Base-by-base conservation (phyloP, 1,140 invertebrate genomes). In the Pygmarrhopalites habei region DNA sequence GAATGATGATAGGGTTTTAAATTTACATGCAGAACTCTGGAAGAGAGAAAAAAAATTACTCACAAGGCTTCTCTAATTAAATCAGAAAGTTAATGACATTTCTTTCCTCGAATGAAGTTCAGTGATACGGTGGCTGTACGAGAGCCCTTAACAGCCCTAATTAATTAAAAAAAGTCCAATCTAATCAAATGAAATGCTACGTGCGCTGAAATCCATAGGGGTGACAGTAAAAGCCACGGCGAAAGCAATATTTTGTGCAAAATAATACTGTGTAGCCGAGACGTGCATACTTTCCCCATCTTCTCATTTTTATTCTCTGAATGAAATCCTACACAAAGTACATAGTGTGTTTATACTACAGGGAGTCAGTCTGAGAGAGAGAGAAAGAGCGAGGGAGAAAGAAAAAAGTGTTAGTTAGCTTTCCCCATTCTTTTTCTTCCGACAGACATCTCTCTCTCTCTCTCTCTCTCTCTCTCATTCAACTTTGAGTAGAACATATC, bases 131-230 rank as follows among this genome's bases (percentile, higher is more conserved):
- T 46, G 15, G 5, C 49, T 52, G 32, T 35, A 15, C 14, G 46
- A 19, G 35, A n/a, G 28, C 57, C 39, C 47, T 60, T 60, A 60
- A 57, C 52, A 30, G 26, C 29, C 49, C 64, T 65, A 65, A 65
- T 60, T 65, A 65, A 65, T 65, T 65, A 65, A 65, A 65, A 61
- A 65, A 65, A 64, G 49, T 53, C 44, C 21, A 60, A 59, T 60
- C 58, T 52, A 62, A 56, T 62, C 53, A 62, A 46, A 57, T 32
- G 28, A 56, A 56, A 62, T 57, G 52, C 60, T 46, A 53, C 47
- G 29, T 52, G 7, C 26, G 21, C 39, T 21, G 17, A 58, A 26
- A 52, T 52, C 49, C 49, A 23, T 52, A 26, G 23, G 49, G 49
- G 49, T 52, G 49, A 52, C 49, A 39, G 53, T 55, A 28, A 55